phyloP scores from a whole-genome alignment of 2,797 vertebrate species.

The Ctenopoma kingsleyae region DNA sequence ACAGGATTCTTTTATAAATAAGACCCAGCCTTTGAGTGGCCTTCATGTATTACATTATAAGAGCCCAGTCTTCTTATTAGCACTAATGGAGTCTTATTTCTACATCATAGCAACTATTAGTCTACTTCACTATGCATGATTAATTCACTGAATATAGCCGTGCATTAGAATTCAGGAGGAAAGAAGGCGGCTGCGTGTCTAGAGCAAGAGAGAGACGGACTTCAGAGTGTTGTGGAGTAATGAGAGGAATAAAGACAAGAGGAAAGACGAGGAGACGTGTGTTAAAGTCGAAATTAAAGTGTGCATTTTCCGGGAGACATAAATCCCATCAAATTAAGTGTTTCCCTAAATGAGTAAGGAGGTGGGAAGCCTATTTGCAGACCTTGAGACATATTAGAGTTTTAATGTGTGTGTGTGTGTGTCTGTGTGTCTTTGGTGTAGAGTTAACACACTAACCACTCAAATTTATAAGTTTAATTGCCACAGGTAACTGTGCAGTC shows the following conservation, averaged over 20 bases:
- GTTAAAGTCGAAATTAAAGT: conserved; percentile 28
- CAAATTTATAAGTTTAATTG: conserved; percentile 99
- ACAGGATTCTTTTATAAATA: conserved; percentile 38
- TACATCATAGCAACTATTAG: conserved; percentile 75
- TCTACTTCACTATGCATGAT: conserved; percentile 66
- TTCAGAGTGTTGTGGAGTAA: conserved; percentile 18
- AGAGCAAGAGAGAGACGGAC: conserved; percentile 13
- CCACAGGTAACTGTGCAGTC: conserved; percentile 96
- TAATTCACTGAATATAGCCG: conserved; percentile 64
- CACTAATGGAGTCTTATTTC: conserved; percentile 75
- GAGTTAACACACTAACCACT: conserved; percentile 89
- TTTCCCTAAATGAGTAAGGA: conserved; percentile 44
- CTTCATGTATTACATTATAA: conserved; percentile 46
- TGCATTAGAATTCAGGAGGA: conserved; percentile 50
- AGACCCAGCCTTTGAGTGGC: conserved; percentile 31
- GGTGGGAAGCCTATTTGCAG: conserved; percentile 33
- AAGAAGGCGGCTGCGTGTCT: conserved; percentile 10
- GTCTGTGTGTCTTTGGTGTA: conserved; percentile 43
- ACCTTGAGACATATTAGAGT: conserved; percentile 17
- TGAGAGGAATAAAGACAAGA: conserved; percentile 10
- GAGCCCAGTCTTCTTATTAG: conserved; percentile 61
- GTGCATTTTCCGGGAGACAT: conserved; percentile 29
- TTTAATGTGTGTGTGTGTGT: conserved; percentile 11
- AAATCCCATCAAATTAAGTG: conserved; percentile 42
- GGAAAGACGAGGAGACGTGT: conserved; percentile 24